A percentile compares a stretch with the other conserved stretches of the same genome.
Conservation (phyloP, 2,888 invertebrate genomes). For the Oconnorella tubifera region DNA sequence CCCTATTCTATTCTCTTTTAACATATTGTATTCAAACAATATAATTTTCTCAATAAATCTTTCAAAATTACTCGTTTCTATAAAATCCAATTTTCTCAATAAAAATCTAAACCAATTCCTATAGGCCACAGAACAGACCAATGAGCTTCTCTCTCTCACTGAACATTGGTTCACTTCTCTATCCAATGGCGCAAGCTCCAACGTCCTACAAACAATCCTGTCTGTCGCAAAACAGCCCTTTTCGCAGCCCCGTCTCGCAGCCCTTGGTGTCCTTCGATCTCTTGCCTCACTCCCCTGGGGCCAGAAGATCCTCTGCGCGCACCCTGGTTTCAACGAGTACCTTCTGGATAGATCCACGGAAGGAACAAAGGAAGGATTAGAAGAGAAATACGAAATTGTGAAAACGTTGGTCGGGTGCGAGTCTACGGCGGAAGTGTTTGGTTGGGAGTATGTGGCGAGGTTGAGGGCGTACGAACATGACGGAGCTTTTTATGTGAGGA, state of each 20-base stretch:
- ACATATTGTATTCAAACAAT: too few species aligned
- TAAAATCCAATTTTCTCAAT: too few species aligned
- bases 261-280: slow-evolving; percentile 63
- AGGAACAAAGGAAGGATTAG: slow-evolving; percentile 69
- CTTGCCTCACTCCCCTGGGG: slow-evolving; percentile 76
- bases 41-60: too few species aligned
- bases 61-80: too few species aligned
- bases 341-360: slow-evolving; percentile 72
- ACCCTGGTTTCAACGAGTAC: slow-evolving; percentile 75
- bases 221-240: slow-evolving; percentile 74
- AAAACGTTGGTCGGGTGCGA: slow-evolving; percentile 49
- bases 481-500: slow-evolving; percentile 72
- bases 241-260: slow-evolving; percentile 70
- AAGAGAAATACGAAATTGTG: slow-evolving; percentile 72
- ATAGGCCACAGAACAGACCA: slow-evolving; percentile 51
- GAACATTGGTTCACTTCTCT: slow-evolving; percentile 66
- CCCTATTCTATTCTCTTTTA: too few species aligned
- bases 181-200: slow-evolving; percentile 52
- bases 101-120: too few species aligned
- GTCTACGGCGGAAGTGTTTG: slow-evolving; percentile 61
- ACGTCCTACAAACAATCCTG: slow-evolving; percentile 66
- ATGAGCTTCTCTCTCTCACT: slow-evolving; percentile 58
- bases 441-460: slow-evolving; percentile 61
- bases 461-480: slow-evolving; percentile 70
- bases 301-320: slow-evolving; percentile 67